These are phyloP conservation scores for Scolanthus callimorphus DNA, from an alignment of 92 coral and sea anemone species.

Conservation along the genomic window DNA sequence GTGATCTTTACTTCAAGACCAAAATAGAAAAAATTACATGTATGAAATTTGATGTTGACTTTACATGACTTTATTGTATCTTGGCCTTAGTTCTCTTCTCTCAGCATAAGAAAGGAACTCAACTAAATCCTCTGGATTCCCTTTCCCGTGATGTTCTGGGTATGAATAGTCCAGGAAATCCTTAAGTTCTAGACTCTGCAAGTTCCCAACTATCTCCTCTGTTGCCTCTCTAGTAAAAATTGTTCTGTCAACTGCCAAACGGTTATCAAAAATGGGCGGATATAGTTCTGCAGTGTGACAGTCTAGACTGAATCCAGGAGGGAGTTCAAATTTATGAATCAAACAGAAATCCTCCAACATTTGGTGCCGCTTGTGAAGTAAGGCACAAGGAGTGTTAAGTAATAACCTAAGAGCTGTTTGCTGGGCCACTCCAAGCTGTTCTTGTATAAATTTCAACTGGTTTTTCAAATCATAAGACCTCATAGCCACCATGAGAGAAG, in stretches of 20 bases:
- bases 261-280: slow-evolving; percentile 50
- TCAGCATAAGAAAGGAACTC: slow-evolving; percentile 67
- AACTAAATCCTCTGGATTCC: slow-evolving; percentile 72
- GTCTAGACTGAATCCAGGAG: slow-evolving; percentile 63
- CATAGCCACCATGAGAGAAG: slow-evolving; percentile 45
- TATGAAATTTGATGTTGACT: too few species aligned
- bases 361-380: slow-evolving; percentile 30
- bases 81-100: slow-evolving; percentile 58
- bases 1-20: too few species aligned
- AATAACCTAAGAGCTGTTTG: slow-evolving; percentile 54
- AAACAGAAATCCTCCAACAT: slow-evolving; percentile 43
- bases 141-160: slow-evolving; percentile 65
- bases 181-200: slow-evolving; percentile 25
- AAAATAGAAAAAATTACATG: too few species aligned
- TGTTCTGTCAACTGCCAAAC: slow-evolving; percentile 39
- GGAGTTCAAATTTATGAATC: slow-evolving; percentile 60
- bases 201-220: slow-evolving; percentile 36
- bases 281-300: slow-evolving; percentile 69
- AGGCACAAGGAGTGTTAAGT: slow-evolving; percentile 56
- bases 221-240: slow-evolving; percentile 42
- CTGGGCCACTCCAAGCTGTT: slow-evolving; percentile 79
- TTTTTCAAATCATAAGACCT: slow-evolving; percentile 40
- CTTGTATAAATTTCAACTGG: slow-evolving; percentile 51
- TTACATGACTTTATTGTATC: slow-evolving; percentile 74
- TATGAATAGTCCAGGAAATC: slow-evolving; percentile 79